Base-by-base conservation (phyloP, 2,797 vertebrate species). In the Oryzias sinensis region DNA sequence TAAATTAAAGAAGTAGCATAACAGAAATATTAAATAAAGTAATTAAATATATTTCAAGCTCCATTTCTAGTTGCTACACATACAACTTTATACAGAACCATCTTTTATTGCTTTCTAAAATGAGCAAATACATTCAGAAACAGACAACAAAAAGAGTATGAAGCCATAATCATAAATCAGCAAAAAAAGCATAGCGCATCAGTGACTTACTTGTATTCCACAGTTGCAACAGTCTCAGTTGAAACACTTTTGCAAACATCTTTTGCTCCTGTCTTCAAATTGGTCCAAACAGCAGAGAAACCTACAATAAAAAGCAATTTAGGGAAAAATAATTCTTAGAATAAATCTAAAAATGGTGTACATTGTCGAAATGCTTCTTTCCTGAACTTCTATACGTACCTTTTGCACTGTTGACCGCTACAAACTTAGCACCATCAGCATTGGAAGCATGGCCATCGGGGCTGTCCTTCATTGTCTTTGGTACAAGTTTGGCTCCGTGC, bases 141-240 rank as follows among this genome's bases (percentile, higher is more conserved):
- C 8, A 33, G 7, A 33, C 1, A 3, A 33, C 2, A 9, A 33
- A 33, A 33, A 8, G 7, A 8, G 8, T 9, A 33, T 11, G 8
- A 33, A 33, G 29, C 27, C 27, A 27, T 27, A 27, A 27, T 27
- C 7, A 33, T 33, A 33, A 33, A 33, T 33, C 29, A 8, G 2
- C 8, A 33, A 1, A 33, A 29, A 9, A 1, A 33, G 7, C 2
- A 8, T 33, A 2, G 9, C 8, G 8, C 29, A 33, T 33, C 8
- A 11, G 7, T 11, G 9, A 93, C 96, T 92, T 92, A 98, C 96
- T 98, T 98, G 91, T 97, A 78, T 65, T 89, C 95, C 72, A 98
- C 94, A 1, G 94, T 97, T 46, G 89, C 90, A 41, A 97, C 95
- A 0, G 96, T 97, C 84, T 98, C 97, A 43, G 92, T 76, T 62